Percentiles rank a stretch among this genome's conserved stretches.
phyloP scores from a whole-genome alignment of 2,888 invertebrate species.

The Rhagonycha lutea region DNA sequence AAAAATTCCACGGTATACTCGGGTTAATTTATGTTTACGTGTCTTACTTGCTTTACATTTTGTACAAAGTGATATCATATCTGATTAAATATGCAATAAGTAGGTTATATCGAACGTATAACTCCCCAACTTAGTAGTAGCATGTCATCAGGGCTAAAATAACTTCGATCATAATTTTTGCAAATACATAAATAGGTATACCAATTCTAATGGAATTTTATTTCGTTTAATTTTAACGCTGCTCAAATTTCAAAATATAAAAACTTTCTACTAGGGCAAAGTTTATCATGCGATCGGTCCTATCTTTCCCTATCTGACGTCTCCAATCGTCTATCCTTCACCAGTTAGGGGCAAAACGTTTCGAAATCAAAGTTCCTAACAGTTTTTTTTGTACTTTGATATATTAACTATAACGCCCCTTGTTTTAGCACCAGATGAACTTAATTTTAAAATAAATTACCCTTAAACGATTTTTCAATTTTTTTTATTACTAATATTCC shows the following conservation, averaged over 20 bases:
- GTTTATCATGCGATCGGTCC: neutral
- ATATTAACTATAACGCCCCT: slow-evolving; percentile 23
- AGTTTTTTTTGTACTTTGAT: slow-evolving; percentile 9
- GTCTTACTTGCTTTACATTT: slow-evolving; percentile 33
- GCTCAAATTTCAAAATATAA: neutral
- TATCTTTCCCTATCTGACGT: neutral
- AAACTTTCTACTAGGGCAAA: neutral
- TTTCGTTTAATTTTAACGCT: neutral
- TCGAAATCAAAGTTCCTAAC: neutral
- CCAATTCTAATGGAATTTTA: neutral
- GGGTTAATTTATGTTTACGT: slow-evolving; percentile 32
- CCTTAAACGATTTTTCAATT: neutral
- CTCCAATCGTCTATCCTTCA: neutral
- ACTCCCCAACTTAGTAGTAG: slow-evolving; percentile 7
- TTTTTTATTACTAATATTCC: neutral
- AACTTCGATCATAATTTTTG: neutral
- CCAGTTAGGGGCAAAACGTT: neutral
- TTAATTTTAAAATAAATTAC: neutral
- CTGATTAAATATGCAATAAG: slow-evolving; percentile 29
- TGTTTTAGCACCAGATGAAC: slow-evolving; percentile 8
- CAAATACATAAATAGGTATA: neutral
- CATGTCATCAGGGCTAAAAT: slow-evolving; percentile 6
- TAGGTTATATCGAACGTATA: slow-evolving; percentile 27
- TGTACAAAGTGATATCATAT: slow-evolving; percentile 27
- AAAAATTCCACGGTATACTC: slow-evolving; percentile 37